A percentile compares a stretch with the other conserved stretches of the same genome.
Conservation (phyloP, 2,797 vertebrate species). For the Taeniopygia guttata region DNA sequence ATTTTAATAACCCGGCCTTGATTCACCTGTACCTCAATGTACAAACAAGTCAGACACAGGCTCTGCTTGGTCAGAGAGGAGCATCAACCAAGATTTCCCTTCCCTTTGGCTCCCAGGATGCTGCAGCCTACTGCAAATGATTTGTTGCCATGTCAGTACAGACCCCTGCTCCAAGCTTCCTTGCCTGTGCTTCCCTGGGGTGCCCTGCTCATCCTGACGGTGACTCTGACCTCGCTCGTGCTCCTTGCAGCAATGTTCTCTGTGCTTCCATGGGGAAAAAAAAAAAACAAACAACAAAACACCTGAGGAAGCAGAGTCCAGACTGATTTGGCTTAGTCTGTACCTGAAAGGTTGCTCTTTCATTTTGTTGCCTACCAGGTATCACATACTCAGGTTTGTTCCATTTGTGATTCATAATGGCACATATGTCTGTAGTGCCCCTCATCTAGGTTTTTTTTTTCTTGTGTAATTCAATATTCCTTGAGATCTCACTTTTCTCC, state of each 20-base stretch:
- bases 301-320: neutral
- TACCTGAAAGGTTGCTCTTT: neutral
- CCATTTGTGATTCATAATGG: neutral
- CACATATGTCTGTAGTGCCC: neutral
- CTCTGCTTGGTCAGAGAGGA: neutral
- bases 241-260: fast-evolving
- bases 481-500: neutral
- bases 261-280: neutral
- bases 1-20: neutral
- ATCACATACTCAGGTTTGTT: neutral
- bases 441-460: neutral
- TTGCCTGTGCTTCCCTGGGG: neutral
- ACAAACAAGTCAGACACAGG: neutral
- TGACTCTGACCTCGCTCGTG: neutral
- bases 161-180: neutral
- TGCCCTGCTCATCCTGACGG: neutral
- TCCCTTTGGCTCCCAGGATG: neutral
- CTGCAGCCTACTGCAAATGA: neutral
- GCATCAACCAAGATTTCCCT: neutral
- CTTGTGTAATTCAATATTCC: neutral
- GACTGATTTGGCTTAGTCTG: neutral
- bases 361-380: neutral
- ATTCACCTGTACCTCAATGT: neutral
- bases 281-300: too few species aligned
- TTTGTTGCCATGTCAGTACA: neutral